Conservation (phyloP, 2,888 invertebrate genomes). For the Noctua fimbriata region DNA sequence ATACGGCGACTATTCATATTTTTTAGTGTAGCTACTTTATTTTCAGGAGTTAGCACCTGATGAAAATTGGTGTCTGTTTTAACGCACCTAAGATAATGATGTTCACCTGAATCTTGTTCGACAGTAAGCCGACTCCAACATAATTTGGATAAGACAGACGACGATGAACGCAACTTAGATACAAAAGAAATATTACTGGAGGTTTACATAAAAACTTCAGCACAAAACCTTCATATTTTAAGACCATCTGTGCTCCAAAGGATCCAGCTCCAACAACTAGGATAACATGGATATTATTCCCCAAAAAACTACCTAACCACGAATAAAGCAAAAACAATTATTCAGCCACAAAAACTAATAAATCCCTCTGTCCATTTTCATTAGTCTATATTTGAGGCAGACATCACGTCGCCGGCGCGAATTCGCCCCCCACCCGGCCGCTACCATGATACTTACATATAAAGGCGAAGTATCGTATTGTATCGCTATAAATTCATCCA, state of each 20-base stretch:
- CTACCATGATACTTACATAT: constrained; percentile 64
- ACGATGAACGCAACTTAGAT: not conserved
- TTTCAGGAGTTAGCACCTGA: not conserved
- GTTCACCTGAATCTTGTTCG: not conserved
- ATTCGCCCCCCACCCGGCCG: constrained; percentile 67
- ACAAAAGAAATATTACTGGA: not conserved
- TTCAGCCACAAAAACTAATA: constrained; percentile 20
- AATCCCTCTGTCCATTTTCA: constrained; percentile 50
- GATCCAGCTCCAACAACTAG: not conserved
- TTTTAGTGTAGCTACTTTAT: not conserved
- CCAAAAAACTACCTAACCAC: not conserved
- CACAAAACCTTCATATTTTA: not conserved
- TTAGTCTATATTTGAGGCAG: constrained; percentile 72
- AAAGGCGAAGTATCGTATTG: constrained; percentile 33
- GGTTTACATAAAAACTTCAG: not conserved
- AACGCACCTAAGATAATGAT: not conserved
- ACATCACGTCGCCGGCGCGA: constrained; percentile 77
- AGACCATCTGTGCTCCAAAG: not conserved
- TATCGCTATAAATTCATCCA: constrained; percentile 40
- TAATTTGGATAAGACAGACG: not conserved
- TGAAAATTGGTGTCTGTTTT: not conserved
- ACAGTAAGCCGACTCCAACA: not conserved
- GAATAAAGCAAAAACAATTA: constrained; percentile 38
- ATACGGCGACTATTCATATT: not conserved
- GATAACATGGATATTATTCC: constrained; percentile 9